A percentile compares a stretch with the other conserved stretches of the same genome.
Conservation (phyloP, 2,797 vertebrate species). For the Gila robusta region DNA sequence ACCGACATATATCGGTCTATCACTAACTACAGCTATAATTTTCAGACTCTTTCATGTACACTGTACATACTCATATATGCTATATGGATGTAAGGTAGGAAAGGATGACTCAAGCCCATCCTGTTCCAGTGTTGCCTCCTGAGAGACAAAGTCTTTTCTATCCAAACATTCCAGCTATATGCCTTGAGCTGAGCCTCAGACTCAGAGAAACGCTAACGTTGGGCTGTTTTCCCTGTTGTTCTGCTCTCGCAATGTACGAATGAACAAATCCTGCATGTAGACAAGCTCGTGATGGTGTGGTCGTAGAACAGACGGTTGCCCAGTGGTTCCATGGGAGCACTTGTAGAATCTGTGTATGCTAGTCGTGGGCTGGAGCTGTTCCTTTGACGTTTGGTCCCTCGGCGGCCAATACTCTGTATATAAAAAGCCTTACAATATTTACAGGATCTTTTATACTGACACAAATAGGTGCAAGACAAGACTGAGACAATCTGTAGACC, state of each 20-base stretch:
- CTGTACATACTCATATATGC: constrained; percentile 23
- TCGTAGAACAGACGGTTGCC: neutral
- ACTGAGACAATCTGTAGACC: constrained; percentile 81
- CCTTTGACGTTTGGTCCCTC: constrained; percentile 55
- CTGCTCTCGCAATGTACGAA: constrained; percentile 16
- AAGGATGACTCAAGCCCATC: constrained; percentile 29
- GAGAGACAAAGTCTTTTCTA: constrained; percentile 70
- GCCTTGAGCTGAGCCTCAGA: constrained; percentile 72
- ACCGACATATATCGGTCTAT: neutral
- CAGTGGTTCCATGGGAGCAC: constrained; percentile 12
- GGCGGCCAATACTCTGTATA: constrained; percentile 64
- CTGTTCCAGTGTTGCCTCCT: constrained; percentile 73
- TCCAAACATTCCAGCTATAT: constrained; percentile 82
- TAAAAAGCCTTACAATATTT: constrained; percentile 74
- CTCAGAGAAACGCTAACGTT: constrained; percentile 58
- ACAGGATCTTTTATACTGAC: constrained; percentile 71
- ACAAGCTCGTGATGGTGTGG: constrained; percentile 43
- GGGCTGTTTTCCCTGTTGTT: constrained; percentile 47
- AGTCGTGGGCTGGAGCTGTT: constrained; percentile 58
- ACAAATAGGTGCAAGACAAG: constrained; percentile 67
- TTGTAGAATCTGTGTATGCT: constrained; percentile 28
- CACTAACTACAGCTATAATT: neutral
- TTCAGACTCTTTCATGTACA: constrained; percentile 13
- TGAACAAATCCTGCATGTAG: constrained; percentile 20
- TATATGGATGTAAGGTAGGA: constrained; percentile 19